phyloP scores from a whole-genome alignment of 2,797 vertebrate species.

The Emys orbicularis region DNA sequence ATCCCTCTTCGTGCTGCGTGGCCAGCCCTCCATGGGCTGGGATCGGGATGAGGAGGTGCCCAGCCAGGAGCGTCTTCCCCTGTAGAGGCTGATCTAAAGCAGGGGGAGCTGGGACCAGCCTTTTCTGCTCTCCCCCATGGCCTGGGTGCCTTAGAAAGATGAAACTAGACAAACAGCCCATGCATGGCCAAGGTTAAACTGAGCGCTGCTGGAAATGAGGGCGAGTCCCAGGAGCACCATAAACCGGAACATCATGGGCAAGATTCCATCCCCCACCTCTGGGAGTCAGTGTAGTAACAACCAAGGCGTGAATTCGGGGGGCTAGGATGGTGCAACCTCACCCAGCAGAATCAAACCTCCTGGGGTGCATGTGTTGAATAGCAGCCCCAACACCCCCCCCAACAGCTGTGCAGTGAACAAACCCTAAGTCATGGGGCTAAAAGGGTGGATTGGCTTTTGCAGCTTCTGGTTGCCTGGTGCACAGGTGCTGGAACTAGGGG shows the following conservation, averaged over 20 bases:
- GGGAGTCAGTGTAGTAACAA: too few species aligned
- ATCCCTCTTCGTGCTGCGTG: too few species aligned
- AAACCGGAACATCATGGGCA: neutral
- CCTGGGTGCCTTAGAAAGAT: neutral
- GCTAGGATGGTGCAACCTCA: neutral
- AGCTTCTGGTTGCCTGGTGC: too few species aligned
- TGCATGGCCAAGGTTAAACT: neutral
- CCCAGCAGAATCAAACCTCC: neutral
- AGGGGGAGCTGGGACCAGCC: rapidly evolving
- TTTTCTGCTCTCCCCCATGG: too few species aligned
- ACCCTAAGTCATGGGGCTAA: too few species aligned
- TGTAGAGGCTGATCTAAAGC: neutral
- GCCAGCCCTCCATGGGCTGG: too few species aligned
- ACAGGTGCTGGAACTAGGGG: too few species aligned
- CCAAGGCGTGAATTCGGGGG: neutral
- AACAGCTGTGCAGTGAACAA: too few species aligned
- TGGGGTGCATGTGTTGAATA: too few species aligned
- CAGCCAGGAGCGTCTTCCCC: neutral
- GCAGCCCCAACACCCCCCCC: too few species aligned
- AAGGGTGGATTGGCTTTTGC: too few species aligned
- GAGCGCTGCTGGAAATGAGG: neutral
- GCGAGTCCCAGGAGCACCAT: neutral
- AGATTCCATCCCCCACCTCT: too few species aligned
- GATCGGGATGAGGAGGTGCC: neutral
- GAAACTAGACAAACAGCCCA: neutral